Conservation (phyloP, 2,888 invertebrate species). For the Microctonus hyperodae region DNA sequence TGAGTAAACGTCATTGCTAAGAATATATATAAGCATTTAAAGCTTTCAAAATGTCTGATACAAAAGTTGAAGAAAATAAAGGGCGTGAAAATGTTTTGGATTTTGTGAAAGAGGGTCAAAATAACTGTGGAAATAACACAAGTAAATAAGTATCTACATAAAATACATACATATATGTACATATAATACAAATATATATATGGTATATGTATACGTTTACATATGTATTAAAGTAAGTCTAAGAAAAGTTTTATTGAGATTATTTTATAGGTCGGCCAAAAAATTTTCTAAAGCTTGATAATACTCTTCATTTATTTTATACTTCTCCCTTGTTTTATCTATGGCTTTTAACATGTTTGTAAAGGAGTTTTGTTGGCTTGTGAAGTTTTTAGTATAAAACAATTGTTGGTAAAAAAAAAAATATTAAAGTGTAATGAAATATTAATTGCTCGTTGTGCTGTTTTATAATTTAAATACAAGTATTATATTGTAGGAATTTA, state of each 20-base stretch:
- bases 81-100: not conserved
- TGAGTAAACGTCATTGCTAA: not conserved
- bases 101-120: not conserved
- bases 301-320: not conserved
- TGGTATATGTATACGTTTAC: not conserved
- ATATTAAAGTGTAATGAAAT: too few relatives aligned
- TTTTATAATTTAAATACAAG: too few relatives aligned
- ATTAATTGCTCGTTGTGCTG: too few relatives aligned
- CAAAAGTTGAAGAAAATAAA: not conserved
- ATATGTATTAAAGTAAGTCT: not conserved
- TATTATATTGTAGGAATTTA: too few relatives aligned
- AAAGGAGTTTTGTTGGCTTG: constrained; percentile 7
- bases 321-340: not conserved
- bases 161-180: too few relatives aligned
- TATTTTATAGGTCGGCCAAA: constrained; percentile 1
- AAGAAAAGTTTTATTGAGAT: not conserved
- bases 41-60: not conserved
- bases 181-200: too few relatives aligned
- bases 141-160: not conserved
- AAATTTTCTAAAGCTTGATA: constrained; percentile 1
- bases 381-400: not conserved
- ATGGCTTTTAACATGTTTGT: not conserved
- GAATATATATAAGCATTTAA: not conserved
- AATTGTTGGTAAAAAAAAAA: too few relatives aligned
- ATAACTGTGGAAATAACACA: not conserved